Conservation (phyloP, 2,888 invertebrate species). For the Drosophila bunnanda region DNA sequence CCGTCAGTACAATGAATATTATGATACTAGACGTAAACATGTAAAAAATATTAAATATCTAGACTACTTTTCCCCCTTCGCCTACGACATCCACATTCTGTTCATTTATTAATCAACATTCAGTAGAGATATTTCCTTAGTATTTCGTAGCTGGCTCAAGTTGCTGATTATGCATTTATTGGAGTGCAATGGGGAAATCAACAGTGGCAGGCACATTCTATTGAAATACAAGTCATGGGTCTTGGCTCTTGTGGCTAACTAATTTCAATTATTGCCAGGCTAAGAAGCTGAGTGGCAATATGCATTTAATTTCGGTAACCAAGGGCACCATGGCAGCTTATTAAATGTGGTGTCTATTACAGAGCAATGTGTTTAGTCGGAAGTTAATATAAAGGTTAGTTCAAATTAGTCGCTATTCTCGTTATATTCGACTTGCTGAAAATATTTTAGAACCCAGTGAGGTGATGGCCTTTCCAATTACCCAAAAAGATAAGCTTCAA, state of each 20-base stretch:
- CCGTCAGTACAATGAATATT: no score
- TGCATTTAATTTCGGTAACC: conserved; percentile 31
- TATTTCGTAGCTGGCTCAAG: neutral
- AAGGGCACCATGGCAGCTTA: neutral
- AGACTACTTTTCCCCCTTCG: neutral
- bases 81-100: neutral
- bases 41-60: neutral
- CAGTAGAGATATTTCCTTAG: neutral
- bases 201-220: conserved; percentile 22
- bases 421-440: neutral
- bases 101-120: conserved; percentile 10
- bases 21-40: no score
- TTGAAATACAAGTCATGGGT: conserved; percentile 30
- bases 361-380: neutral
- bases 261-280: conserved; percentile 54
- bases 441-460: no score
- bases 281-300: conserved; percentile 10
- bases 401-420: neutral
- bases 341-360: neutral
- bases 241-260: conserved; percentile 53
- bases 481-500: conserved; percentile 9
- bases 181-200: conserved; percentile 52
- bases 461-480: conserved; percentile 17
- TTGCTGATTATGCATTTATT: conserved; percentile 65
- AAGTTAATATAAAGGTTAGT: neutral